phyloP scores from a whole-genome alignment of 2,888 invertebrate species.

The Rhamphomyia laevipes region DNA sequence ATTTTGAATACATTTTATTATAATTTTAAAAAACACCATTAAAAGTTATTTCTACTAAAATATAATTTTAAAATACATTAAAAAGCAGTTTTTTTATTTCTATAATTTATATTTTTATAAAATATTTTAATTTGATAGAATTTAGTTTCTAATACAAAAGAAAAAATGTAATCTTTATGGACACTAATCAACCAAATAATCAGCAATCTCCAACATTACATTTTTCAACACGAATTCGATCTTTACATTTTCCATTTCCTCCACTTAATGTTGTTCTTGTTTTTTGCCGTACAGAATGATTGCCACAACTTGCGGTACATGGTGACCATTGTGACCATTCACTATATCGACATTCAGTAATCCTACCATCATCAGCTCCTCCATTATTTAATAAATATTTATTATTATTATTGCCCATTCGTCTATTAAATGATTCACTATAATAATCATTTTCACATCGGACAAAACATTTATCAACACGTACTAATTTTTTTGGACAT shows the following conservation, averaged over 20 bases:
- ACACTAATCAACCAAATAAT: no score
- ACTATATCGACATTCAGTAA: conserved; percentile 46
- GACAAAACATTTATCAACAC: conserved; percentile 31
- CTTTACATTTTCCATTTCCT: conserved; percentile 31
- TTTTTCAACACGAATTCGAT: conserved; percentile 32
- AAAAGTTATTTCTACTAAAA: no score
- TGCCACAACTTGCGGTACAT: conserved; percentile 53
- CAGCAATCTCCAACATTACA: conserved; percentile 20
- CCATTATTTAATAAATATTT: not conserved
- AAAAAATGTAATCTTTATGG: no score
- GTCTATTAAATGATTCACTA: conserved; percentile 2
- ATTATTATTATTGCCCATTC: not conserved
- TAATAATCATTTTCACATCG: conserved; percentile 29
- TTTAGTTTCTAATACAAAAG: no score
- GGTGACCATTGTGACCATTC: conserved; percentile 60
- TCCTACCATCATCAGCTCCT: conserved; percentile 4
- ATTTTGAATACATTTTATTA: no score
- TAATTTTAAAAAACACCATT: no score
- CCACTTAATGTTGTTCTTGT: conserved; percentile 38
- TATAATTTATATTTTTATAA: no score
- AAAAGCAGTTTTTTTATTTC: no score
- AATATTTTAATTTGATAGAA: no score
- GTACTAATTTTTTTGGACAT: conserved; percentile 41
- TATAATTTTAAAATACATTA: no score
- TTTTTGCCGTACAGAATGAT: conserved; percentile 41